Conservation (phyloP, 92 coral and sea anemone genomes). For the Umimayanthus chanpuru region DNA sequence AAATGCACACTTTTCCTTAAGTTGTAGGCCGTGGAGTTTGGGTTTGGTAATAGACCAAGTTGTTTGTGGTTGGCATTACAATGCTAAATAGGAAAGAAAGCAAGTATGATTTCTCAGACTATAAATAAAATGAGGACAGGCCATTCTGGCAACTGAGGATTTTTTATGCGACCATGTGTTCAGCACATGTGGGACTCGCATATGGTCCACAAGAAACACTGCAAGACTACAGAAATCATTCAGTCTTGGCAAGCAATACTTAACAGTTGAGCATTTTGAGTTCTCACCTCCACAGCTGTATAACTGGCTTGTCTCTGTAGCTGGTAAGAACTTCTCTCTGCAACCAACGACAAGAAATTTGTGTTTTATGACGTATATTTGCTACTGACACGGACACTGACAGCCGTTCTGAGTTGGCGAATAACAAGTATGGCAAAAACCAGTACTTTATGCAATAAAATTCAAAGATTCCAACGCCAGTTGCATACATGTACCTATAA, state of each 20-base stretch:
- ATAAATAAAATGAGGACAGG: too few species aligned
- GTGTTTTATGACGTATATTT: not conserved
- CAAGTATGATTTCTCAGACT: too few species aligned
- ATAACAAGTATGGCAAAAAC: not conserved
- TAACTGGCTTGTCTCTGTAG: not conserved
- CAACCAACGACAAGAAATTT: not conserved
- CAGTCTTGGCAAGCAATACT: not conserved
- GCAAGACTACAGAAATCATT: not conserved
- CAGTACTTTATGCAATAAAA: not conserved
- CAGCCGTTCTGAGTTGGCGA: not conserved
- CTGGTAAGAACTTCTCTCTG: slow-evolving; percentile 15
- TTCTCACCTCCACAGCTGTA: slow-evolving; percentile 24
- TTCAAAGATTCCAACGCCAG: not conserved
- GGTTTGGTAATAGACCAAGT: too few species aligned
- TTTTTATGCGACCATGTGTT: too few species aligned
- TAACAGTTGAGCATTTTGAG: not conserved
- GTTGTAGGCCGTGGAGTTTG: too few species aligned
- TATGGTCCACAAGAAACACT: not conserved
- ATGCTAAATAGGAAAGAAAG: too few species aligned
- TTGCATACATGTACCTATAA: slow-evolving; percentile 18
- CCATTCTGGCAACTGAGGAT: too few species aligned
- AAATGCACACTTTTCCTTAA: too few species aligned
- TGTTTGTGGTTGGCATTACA: too few species aligned
- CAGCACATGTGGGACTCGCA: not conserved
- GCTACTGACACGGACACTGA: not conserved